Base-by-base conservation (phyloP, 2,888 invertebrate species). In the Pollenia amentaria region DNA sequence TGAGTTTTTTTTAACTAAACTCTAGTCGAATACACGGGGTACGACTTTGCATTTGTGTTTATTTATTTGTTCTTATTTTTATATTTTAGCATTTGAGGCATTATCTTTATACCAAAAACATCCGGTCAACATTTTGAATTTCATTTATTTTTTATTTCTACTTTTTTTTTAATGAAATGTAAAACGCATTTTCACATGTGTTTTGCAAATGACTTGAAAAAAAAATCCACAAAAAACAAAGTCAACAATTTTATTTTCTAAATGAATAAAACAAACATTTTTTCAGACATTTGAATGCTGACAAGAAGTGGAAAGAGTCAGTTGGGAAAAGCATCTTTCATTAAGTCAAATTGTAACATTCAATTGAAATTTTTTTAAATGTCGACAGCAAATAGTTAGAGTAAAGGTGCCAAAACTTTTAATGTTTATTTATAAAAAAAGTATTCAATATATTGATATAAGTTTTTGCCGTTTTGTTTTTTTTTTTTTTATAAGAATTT, bases 121-220 rank as follows among this genome's bases (percentile, higher is more conserved):
- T 91, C 92, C 92, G 91, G 91, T 91, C 91, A 89, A 90, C 88
- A 89, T 92, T 91, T 40, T 29, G 1, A 51, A 44, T 38, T 53
- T 60, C 11, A 16, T 60, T 51, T 48, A 29, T 48, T 72, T 60
- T 64, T 62, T 57, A 44, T 75, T 75, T 64, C 18, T 64, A 21
- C 51, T 48, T 46, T 64, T 57, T 46, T 67, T 53, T 72, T n/a
- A 18, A 57, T 77, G 76, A 67, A 84, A 84, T 60, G 78, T 60
- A 73, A 84, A 84, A 78, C 78, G 78, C 84, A 84, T 84, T 84
- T 78, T 84, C 84, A 78, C 84, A 84, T 84, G 72, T 78, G 84
- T 78, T 70, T 84, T 78, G 78, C 84, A 72, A 80, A 80, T 85
- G 69, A 75, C 53, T 70, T 75, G 1, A 53, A 44, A 40, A 53